Conservation (phyloP, 2,797 vertebrate genomes). For the Anguilla megastoma region DNA sequence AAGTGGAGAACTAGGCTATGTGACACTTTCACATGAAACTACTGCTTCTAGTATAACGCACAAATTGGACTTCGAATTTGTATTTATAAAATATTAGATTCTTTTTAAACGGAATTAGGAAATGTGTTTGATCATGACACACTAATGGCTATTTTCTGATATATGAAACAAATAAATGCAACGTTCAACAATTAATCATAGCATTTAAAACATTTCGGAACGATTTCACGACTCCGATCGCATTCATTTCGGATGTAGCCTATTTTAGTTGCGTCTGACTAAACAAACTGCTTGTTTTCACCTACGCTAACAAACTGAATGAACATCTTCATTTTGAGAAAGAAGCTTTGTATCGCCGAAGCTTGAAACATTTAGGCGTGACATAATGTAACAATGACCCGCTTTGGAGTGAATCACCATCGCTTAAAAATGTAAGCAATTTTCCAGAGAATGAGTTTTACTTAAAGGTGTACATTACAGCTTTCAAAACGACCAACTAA, state of each 20-base stretch:
- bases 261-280: background rate
- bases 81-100: background rate
- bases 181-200: background rate
- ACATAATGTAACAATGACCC: conserved; percentile 91
- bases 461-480: conserved; percentile 92
- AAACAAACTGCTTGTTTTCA: conserved; percentile 35
- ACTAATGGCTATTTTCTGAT: background rate
- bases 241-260: background rate
- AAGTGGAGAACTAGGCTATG: too few relatives aligned
- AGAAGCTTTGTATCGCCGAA: conserved; percentile 71
- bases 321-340: conserved; percentile 36
- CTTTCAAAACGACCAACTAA: conserved; percentile 99
- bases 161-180: background rate
- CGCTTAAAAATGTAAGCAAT: conserved; percentile 99
- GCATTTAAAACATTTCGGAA: background rate
- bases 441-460: conserved; percentile 92
- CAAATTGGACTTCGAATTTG: background rate
- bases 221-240: background rate
- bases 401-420: conserved; percentile 88
- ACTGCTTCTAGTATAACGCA: background rate
- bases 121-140: background rate
- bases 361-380: conserved; percentile 91
- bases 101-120: background rate
- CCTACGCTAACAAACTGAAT: conserved; percentile 24
- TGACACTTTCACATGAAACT: background rate